phyloP scores from a whole-genome alignment of 2,797 vertebrate species.

The Xiphophorus birchmanni region DNA sequence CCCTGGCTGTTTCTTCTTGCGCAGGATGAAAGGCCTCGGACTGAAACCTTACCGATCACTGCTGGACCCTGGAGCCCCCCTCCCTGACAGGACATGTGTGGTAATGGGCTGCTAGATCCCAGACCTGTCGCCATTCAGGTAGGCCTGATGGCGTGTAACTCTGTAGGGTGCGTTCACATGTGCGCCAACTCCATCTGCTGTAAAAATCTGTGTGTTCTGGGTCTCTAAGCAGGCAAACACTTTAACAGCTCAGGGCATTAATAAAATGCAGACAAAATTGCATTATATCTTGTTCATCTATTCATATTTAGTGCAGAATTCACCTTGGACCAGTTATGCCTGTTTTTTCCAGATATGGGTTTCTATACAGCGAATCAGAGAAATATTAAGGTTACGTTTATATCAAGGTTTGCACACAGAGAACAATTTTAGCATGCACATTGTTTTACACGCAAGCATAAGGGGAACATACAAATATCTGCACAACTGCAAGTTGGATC shows the following conservation, averaged over 20 bases:
- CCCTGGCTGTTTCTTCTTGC: slow-evolving; percentile 15
- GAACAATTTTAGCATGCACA: neutral
- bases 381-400: neutral
- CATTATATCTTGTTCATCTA: neutral
- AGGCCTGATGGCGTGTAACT: too few species aligned
- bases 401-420: neutral
- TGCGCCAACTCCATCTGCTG: slow-evolving; percentile 27
- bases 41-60: slow-evolving; percentile 25
- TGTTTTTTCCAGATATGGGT: neutral
- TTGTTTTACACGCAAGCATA: neutral
- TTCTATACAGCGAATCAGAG: neutral
- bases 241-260: neutral
- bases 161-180: slow-evolving; percentile 37
- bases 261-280: neutral
- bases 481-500: neutral
- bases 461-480: neutral
- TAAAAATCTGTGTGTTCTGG: slow-evolving; percentile 19
- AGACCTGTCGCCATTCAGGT: slow-evolving; percentile 47
- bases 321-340: neutral
- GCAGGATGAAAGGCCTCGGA: slow-evolving; percentile 22
- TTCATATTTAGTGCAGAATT: neutral
- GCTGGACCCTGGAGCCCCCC: slow-evolving; percentile 16
- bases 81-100: slow-evolving; percentile 49
- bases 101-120: slow-evolving; percentile 60
- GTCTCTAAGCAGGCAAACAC: slow-evolving; percentile 5